Evolutionary conservation across 1,140 invertebrate genomes (phyloP).

Genomic region (Macrobrachium rosenbergii): DNA sequence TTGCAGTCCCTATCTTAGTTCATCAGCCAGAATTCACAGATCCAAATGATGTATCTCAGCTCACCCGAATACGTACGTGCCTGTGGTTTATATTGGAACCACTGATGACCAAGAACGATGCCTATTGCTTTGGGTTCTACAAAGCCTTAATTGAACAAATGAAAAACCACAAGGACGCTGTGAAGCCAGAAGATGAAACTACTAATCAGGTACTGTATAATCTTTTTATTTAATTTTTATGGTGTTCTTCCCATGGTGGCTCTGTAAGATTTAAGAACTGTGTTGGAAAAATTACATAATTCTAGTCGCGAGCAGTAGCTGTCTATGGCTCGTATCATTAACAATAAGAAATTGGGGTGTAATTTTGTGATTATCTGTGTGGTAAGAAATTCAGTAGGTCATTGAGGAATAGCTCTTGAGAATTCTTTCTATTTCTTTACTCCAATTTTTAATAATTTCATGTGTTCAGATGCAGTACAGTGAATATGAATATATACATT

Average conservation of each 20-base stretch:
- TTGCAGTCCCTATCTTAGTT: slow-evolving; percentile 92
- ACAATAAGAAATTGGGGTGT: too few species aligned
- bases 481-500: too few species aligned
- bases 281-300: too few species aligned
- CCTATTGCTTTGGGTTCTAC: slow-evolving; percentile 96
- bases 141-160: slow-evolving; percentile 92
- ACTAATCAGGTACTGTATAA: slow-evolving; percentile 85
- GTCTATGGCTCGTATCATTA: too few species aligned
- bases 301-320: too few species aligned
- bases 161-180: slow-evolving; percentile 91
- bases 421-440: too few species aligned
- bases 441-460: too few species aligned
- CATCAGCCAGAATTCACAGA: slow-evolving; percentile 88
- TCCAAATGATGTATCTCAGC: slow-evolving; percentile 72
- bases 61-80: slow-evolving; percentile 81
- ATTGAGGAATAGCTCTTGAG: too few species aligned
- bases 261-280: too few species aligned
- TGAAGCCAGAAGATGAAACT: slow-evolving; percentile 84
- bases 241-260: neutral
- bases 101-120: slow-evolving; percentile 91
- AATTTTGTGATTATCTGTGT: too few species aligned
- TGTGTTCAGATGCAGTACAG: too few species aligned
- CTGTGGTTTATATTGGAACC: slow-evolving; percentile 95
- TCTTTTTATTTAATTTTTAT: neutral
- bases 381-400: too few species aligned